These are phyloP conservation scores for Falco rusticolus DNA, from an alignment of 2,797 vertebrate species.

Conservation along the genomic window DNA sequence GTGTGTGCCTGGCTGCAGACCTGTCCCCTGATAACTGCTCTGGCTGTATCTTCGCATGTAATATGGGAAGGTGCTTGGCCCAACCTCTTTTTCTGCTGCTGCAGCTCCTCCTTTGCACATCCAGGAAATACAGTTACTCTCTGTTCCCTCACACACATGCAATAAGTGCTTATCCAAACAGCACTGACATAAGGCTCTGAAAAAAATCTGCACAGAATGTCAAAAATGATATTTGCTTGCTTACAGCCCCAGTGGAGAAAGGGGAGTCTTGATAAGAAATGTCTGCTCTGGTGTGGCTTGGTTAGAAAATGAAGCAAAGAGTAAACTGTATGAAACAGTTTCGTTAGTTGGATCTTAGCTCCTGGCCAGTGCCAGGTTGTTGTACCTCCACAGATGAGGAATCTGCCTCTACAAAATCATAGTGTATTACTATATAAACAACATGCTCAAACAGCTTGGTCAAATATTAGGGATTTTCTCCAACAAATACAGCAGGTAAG, in stretches of 20 bases:
- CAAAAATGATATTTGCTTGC: not conserved
- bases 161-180: not conserved
- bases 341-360: not conserved
- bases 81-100: not conserved
- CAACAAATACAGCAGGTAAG: not conserved
- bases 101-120: not conserved
- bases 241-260: not conserved
- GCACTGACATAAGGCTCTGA: not conserved
- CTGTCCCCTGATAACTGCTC: not conserved
- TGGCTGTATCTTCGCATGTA: not conserved
- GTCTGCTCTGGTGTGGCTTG: not conserved
- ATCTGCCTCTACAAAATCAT: not conserved
- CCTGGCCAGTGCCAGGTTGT: not conserved
- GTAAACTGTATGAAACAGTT: not conserved
- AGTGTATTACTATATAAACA: not conserved
- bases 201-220: not conserved
- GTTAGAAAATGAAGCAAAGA: not conserved
- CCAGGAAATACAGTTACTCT: not conserved
- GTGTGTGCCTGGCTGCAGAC: not conserved
- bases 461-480: not conserved
- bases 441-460: not conserved
- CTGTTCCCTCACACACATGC: not conserved
- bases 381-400: not conserved
- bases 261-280: not conserved
- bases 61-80: not conserved